Evolutionary conservation across 2,888 invertebrate genomes (phyloP), one percentile per base, ranked within the genome.

Genomic region (Steinernema hermaphroditum): DNA sequence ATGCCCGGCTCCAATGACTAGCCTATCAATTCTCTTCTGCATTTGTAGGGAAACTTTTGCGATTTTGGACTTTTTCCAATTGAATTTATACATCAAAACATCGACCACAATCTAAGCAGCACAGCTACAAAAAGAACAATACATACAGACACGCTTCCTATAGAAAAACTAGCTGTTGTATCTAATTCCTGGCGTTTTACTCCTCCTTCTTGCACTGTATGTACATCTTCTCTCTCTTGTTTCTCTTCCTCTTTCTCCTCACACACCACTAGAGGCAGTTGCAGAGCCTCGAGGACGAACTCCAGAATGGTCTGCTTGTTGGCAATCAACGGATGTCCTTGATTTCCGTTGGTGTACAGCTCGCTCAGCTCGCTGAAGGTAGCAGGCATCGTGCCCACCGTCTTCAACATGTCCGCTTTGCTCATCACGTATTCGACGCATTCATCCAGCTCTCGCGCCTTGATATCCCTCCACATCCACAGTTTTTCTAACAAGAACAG

Each of bases 391-490:
- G 90, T 90, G 87, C 96, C 94, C 0, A 94, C 91, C 74, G 97
- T 92, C 86, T 93, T 91, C 71, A 96, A 86, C 88, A 98, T 87
- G 95, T 96, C 95, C 87, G 96, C 95, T 88, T 95, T 95, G 0
- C 97, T 96, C 74, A 98, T 89, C 68, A 98, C 92, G 88, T 93
- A 97, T 43, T 92, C 92, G 77, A 90, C 90, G 86, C 96, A 95
- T 88, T 98, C 97, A 88, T 98, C 98, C 85, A 94, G 92, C 72
- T 90, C 88, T 34, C 97, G 89, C 0, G 96, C 94, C 6, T 92
- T 89, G 19, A 88, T 85, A 87, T 98, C 96, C 62, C 98, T 90
- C 97, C 97, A 98, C 69, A 90, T 89, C 87, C 91, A 94, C 16
- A 97, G 87, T 82, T 92, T 90, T 78, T 91, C 91, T 41, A 97